A percentile compares a stretch with the other conserved stretches of the same genome.
Conservation (phyloP, 1,140 invertebrate genomes). For the Ganaspis sp. region DNA sequence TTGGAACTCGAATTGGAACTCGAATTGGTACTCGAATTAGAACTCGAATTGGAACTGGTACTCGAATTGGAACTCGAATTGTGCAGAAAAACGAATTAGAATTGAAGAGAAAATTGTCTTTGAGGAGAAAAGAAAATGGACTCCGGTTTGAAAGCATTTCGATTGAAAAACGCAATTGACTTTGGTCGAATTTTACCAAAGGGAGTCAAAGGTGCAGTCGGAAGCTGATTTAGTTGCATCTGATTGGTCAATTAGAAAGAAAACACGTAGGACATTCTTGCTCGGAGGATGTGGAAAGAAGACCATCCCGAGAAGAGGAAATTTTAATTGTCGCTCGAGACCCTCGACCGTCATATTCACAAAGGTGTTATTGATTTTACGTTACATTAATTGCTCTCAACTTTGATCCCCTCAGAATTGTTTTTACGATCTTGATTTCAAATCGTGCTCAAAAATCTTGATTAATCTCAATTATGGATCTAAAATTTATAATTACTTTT, state of each 20-base stretch:
- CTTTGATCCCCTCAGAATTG: constrained; percentile 55
- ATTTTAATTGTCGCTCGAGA: constrained; percentile 74
- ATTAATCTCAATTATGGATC: constrained; percentile 12
- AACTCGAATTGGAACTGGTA: too few species aligned
- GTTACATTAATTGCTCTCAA: constrained; percentile 69
- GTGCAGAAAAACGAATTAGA: too few species aligned
- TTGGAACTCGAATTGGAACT: too few species aligned
- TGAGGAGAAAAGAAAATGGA: too few species aligned
- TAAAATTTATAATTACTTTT: too few species aligned
- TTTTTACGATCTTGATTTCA: neutral
- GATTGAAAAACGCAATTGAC: too few species aligned
- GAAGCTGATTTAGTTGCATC: constrained; percentile 70
- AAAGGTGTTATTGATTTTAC: constrained; percentile 65
- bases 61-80: too few species aligned
- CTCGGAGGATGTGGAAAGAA: constrained; percentile 50
- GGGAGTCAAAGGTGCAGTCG: constrained; percentile 70
- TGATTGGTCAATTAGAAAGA: constrained; percentile 76
- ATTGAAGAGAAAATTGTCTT: too few species aligned
- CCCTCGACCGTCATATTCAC: constrained; percentile 59
- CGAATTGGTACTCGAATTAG: too few species aligned
- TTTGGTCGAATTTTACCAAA: constrained; percentile 33
- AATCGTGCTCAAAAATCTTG: constrained; percentile 4
- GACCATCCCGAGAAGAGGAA: constrained; percentile 65
- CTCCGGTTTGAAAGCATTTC: too few species aligned
- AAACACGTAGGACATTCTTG: constrained; percentile 73